Evolutionary conservation across 1,140 invertebrate species (phyloP).

Genomic region (Aphaenogaster floridana): DNA sequence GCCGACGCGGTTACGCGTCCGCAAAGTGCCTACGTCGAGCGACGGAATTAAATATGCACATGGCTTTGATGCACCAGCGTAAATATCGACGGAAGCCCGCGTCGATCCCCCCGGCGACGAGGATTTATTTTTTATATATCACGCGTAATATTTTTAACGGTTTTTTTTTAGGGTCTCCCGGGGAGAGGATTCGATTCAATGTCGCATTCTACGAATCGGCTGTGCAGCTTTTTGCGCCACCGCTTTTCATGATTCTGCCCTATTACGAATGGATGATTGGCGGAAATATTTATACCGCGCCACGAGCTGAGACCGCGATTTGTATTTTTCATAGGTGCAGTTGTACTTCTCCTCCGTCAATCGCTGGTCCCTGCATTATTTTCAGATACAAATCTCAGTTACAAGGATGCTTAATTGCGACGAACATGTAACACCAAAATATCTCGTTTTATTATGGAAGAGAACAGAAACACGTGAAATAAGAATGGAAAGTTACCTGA

Average conservation of each 20-base stretch:
- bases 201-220: neutral
- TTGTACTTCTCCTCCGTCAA: neutral
- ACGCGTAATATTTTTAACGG: neutral
- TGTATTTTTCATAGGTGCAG: neutral
- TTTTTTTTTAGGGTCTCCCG: neutral
- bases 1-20: neutral
- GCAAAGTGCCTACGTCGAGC: conserved; percentile 16
- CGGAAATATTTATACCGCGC: neutral
- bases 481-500: neutral
- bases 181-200: conserved; percentile 10
- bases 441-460: neutral
- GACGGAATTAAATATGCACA: conserved; percentile 45
- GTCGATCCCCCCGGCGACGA: neutral
- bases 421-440: neutral
- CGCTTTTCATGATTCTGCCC: neutral
- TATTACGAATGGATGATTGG: neutral
- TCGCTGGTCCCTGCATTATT: neutral
- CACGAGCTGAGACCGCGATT: neutral
- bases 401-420: neutral
- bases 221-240: neutral
- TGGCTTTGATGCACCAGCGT: conserved; percentile 19
- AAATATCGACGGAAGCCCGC: conserved; percentile 11
- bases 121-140: conserved; percentile 4
- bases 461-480: neutral
- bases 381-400: neutral